Evolutionary conservation across 1,140 invertebrate species (phyloP), one percentile per base, ranked within the genome.

Genomic region (Drosophila nikananu): DNA sequence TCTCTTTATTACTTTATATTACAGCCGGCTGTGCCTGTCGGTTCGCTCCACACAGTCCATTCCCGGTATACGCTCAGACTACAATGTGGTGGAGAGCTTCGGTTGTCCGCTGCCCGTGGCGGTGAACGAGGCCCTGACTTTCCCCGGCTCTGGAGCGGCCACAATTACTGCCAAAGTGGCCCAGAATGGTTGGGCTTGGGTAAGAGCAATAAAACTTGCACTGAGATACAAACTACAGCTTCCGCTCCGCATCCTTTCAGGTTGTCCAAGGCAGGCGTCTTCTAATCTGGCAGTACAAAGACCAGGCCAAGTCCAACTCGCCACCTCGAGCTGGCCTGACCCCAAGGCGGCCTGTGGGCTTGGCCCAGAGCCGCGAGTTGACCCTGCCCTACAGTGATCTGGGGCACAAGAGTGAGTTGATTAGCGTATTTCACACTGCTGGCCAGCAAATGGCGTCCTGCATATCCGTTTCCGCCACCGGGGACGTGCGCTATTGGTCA

Each of bases 381-480:
- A 96, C 96, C 4, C 92, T 99, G 17, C 98, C 98, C 2, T 97
- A 98, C 54, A 98, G 97, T 92, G 98, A 99, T 93, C 94, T 99
- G 17, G 97, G 97, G 3, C 98, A 99, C 92, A 96, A 96, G 92
- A 97, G 98, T n/a, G 96, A 97, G 65, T 94, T 98, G 30, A 96
- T 99, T 8, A 95, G 95, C 73, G 95, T 99, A 9, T 97, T 97
- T 91, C 94, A 96, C 49, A 94, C 94, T 6, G 93, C 94, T 70
- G 95, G 95, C 15, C 95, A 95, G 66, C 96, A 96, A 94, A 95
- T 96, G 76, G 97, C 98, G 30, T 96, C 97, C 12, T 98, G 97
- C 86, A 96, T 99, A 78, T 98, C 98, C 42, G 97, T 98, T 0
- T 98, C 98, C 13, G 98, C 98, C 27, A 98, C 98, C 92, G 98